Evolutionary conservation across 2,113 vertebrate species (phyloP), one percentile per base, ranked within the genome.

Genomic region (Scatophagus argus): DNA sequence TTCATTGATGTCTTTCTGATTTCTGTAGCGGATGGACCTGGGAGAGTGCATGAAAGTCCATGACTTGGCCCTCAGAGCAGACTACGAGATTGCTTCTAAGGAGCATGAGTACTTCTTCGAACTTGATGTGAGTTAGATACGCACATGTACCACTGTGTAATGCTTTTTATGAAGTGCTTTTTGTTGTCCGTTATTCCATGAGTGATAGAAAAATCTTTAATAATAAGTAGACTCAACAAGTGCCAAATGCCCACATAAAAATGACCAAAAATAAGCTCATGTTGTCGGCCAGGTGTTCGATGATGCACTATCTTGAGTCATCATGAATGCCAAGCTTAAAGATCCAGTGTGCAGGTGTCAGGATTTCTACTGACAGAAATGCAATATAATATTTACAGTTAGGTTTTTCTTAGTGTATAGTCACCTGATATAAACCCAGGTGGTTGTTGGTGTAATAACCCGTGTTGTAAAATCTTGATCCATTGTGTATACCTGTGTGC

Each of bases 61-160:
- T 64, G 98, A 99, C 91, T 91, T 99, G 91, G 98, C 98, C 12
- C 93, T 99, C 78, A 95, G 98, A 93, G 98, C 98, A 55, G 98
- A 99, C 92, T 99, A 96, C 79, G 98, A 99, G 95, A 99, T 99
- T 71, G 98, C 98, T 67, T 97, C 97, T 59, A 99, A 99, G 93
- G 96, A 99, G 85, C 96, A 98, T 85, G 98, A 99, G 85, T 99
- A 96, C 93, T 99, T 99, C 93, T 99, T 99, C 86, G 98, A 99
- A 82, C 96, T 99, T 92, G 98, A 99, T 92, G 98, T 99, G 94
- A 94, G 97, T 97, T 32, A 3, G 10, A 36, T 4, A 41, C 27
- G 36, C 32, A 47, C 54, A 23, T n/a, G n/a, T n/a, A n/a, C n/a
- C n/a, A n/a, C n/a, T 56, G 36, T 55, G 6, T 10, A 44, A 9